Evolutionary conservation across 53 echinoderm and acorn worm species (phyloP).

Genomic region (Holothuria scabra): DNA sequence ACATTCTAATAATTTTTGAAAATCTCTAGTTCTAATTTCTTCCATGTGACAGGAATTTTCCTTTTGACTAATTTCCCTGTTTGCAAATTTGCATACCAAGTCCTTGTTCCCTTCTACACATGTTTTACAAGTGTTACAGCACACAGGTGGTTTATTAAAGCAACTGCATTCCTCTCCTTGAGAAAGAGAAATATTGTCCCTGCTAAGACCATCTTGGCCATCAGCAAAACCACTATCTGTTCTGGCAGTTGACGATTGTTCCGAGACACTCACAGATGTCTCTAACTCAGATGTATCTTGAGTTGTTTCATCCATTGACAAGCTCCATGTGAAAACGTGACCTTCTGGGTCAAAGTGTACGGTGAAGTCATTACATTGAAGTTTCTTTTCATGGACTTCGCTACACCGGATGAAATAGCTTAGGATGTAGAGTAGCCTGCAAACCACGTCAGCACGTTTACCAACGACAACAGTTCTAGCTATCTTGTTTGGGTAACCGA

Average conservation of each 20-base stretch:
- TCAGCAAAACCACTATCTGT: slow-evolving; percentile 58
- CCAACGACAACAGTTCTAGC: slow-evolving; percentile 90
- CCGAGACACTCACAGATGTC: slow-evolving; percentile 18
- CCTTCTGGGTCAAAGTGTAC: slow-evolving; percentile 59
- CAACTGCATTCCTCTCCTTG: slow-evolving; percentile 7
- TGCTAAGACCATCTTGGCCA: slow-evolving; percentile 30
- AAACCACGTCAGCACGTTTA: slow-evolving; percentile 84
- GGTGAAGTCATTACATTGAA: slow-evolving; percentile 70
- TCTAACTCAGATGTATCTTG: slow-evolving; percentile 49
- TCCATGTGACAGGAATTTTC: not conserved
- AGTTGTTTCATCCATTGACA: slow-evolving; percentile 23
- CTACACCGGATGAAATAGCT: slow-evolving; percentile 98
- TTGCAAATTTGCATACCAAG: too few species aligned
- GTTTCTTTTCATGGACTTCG: slow-evolving; percentile 86
- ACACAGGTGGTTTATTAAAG: not conserved
- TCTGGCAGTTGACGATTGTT: slow-evolving; percentile 46
- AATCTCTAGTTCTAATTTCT: slow-evolving; percentile 4
- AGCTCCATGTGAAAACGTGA: slow-evolving; percentile 32
- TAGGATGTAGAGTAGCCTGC: slow-evolving; percentile 86
- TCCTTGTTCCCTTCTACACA: not conserved
- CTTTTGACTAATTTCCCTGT: too few species aligned
- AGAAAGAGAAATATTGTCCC: slow-evolving; percentile 32
- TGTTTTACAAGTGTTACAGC: not conserved
- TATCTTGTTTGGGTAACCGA: slow-evolving; percentile 81
- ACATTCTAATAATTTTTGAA: slow-evolving; percentile 18